Base-by-base conservation (phyloP, 2,888 invertebrate species). In the Eulithis testata region DNA sequence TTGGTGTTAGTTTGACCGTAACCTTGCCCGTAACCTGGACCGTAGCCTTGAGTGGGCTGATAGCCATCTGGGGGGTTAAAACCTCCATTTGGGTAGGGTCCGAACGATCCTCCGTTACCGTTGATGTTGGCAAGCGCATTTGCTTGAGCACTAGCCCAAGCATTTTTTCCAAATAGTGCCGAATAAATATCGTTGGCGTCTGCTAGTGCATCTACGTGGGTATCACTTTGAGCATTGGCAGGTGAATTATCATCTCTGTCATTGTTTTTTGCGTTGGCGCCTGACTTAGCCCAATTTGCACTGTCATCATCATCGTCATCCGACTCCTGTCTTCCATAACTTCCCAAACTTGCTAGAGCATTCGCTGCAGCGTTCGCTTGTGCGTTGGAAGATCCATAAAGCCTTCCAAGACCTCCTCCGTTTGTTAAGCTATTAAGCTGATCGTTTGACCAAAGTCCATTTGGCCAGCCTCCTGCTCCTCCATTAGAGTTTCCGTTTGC, bases 81-180 rank as follows among this genome's bases (percentile, higher is more conserved):
- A 4, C 31, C 45, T 12, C 45, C 45, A 47, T 56, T 31, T 36
- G n/a, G 12, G 47, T 12, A 56, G 45, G 45, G 31, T 11, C 21
- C 8, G 8, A 40, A 8, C 40, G 31, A n/a, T 37, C 45, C 12
- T 14, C 27, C 54, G 12, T 9, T 2, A 9, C n/a, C 14, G 47
- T 60, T 47, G 8, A 45, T 27, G 3, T 50, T 44, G 9, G 59
- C 54, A n/a, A 65, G 55, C 7, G 65, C 71, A 53, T 70, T 49
- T 6, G 74, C 69, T 27, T 69, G 64, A 7, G 73, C 67, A n/a
- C 59, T 62, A 2, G 66, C 65, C 11, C 64, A 62, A 5, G 68
- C 66, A 2, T 60, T 59, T 4, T 51, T 54, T 59, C 66, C 63
- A 40, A 47, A 5, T 57, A 61, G 21, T 40, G 47, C 9, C 9